Evolutionary conservation across 2,113 vertebrate species (phyloP).

Genomic region (Pseudorectes ferrugineus): DNA sequence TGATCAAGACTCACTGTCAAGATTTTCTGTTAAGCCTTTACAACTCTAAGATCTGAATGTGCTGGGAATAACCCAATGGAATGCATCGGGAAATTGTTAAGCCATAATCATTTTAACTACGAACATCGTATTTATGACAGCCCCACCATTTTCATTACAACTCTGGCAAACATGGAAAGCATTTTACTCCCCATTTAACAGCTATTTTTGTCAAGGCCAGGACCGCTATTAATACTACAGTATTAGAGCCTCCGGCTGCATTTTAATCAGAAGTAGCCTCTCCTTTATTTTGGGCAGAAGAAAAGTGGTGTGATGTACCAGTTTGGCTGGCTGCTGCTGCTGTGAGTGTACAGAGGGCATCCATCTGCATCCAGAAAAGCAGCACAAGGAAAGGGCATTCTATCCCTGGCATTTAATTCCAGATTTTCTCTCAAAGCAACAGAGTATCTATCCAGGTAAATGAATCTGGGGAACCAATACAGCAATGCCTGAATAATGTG

Average conservation of each 20-base stretch:
- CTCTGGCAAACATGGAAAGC: constrained; percentile 40
- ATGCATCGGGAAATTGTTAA: constrained; percentile 46
- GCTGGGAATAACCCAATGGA: constrained; percentile 27
- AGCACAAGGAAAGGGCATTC: background rate
- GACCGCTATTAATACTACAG: background rate
- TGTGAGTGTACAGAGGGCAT: background rate
- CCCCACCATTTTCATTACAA: constrained; percentile 53
- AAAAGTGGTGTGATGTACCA: background rate
- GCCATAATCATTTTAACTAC: constrained; percentile 43
- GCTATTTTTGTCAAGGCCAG: constrained; percentile 50
- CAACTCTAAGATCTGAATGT: background rate
- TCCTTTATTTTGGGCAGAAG: background rate
- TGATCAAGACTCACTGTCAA: background rate
- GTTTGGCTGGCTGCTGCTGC: background rate
- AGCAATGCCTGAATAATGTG: background rate
- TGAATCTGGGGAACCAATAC: background rate
- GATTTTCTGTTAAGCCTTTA: constrained; percentile 30
- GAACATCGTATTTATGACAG: constrained; percentile 28
- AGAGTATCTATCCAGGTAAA: background rate
- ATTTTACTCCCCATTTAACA: constrained; percentile 62
- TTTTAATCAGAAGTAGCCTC: constrained; percentile 27
- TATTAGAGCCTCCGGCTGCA: background rate
- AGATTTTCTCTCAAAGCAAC: background rate
- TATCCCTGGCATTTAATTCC: background rate
- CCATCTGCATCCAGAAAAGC: background rate